A percentile compares a stretch with the other conserved stretches of the same genome.
Conservation (phyloP, 2,113 vertebrate species). For the Cynocephalus volans region DNA sequence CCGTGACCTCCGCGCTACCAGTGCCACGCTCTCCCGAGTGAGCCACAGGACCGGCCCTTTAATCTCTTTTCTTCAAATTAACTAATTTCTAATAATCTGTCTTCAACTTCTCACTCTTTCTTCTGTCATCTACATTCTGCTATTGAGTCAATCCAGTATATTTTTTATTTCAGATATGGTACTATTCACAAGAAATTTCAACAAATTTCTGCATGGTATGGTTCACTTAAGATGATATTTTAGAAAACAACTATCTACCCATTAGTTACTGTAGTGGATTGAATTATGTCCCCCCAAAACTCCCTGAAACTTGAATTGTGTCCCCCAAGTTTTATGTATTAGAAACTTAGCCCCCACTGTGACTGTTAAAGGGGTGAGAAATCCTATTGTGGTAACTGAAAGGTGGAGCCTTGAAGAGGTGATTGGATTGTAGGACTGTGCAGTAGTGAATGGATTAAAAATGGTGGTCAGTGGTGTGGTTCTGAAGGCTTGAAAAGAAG, state of each 20-base stretch:
- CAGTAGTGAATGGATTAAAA: too few species aligned
- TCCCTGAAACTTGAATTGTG: too few species aligned
- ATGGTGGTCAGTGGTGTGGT: too few species aligned
- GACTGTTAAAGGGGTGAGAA: too few species aligned
- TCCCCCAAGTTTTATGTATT: too few species aligned
- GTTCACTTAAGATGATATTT: neutral
- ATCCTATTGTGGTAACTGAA: too few species aligned
- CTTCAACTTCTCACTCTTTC: slow-evolving; percentile 2
- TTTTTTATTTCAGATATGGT: neutral
- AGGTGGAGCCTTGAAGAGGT: too few species aligned
- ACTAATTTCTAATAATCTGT: neutral
- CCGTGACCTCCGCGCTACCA: neutral
- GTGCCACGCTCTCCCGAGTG: neutral
- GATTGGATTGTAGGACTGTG: too few species aligned
- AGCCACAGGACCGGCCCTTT: neutral
- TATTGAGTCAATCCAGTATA: neutral
- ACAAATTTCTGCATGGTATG: neutral
- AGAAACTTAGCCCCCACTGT: too few species aligned
- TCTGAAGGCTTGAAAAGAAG: too few species aligned
- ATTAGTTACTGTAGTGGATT: neutral
- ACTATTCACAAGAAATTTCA: neutral
- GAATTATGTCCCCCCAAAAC: too few species aligned
- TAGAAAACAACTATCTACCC: neutral
- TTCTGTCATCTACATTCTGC: neutral
- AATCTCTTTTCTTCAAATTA: neutral